A percentile compares a stretch with the other conserved stretches of the same genome.
phyloP scores from a whole-genome alignment of 1,140 invertebrate species.

The Pseudomyrmex pallidus region DNA sequence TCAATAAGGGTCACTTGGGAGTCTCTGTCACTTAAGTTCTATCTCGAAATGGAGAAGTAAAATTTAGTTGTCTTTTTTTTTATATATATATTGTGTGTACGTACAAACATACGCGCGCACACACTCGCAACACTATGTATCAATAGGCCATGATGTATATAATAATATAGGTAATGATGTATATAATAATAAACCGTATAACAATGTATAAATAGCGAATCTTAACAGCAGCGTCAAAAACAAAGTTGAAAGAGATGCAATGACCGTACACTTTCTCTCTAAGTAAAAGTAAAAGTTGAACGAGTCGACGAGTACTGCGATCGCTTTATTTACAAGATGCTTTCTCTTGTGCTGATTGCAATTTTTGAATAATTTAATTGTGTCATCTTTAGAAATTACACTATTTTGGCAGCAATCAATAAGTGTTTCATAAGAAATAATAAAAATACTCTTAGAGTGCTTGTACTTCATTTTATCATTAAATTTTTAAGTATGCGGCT shows the following conservation, averaged over 20 bases:
- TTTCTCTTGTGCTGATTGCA: neutral
- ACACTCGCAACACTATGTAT: neutral
- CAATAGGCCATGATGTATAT: neutral
- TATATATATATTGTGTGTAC: no score
- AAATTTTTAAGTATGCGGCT: neutral
- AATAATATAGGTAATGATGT: neutral
- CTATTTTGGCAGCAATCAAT: neutral
- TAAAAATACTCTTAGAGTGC: neutral
- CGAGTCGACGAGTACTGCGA: conserved; percentile 20
- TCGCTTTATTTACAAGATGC: conserved; percentile 20
- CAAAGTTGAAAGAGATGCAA: conserved; percentile 38
- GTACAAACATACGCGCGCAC: no score
- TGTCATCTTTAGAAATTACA: neutral
- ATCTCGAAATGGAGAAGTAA: neutral
- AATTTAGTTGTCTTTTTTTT: neutral
- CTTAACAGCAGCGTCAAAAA: neutral
- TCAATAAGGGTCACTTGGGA: conserved; percentile 52
- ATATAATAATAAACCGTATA: neutral
- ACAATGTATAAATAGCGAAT: neutral
- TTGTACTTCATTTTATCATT: no score
- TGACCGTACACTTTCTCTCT: conserved; percentile 75
- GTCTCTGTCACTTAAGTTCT: conserved; percentile 32
- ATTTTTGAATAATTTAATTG: neutral
- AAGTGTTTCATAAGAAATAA: conserved; percentile 9
- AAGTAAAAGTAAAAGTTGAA: conserved; percentile 79